Evolutionary conservation across 2,888 invertebrate genomes (phyloP), one percentile per base, ranked within the genome.

Genomic region (Reticulitermes lucifugus): DNA sequence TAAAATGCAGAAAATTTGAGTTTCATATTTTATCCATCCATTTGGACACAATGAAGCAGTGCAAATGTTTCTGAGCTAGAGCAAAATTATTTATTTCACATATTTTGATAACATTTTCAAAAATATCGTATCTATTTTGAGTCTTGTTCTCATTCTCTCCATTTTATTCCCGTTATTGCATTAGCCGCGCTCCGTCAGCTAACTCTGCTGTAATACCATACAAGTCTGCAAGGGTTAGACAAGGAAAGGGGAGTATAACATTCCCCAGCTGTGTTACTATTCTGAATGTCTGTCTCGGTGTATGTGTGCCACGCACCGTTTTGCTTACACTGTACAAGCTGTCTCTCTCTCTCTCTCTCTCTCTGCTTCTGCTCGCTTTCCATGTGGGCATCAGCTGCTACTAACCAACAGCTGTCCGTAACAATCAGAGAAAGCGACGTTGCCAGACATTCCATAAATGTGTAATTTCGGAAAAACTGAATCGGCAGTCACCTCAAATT

Each of bases 301-400:
- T 73, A 41, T 80, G 80, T 80, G 60, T 80, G 79, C 21, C 55
- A 55, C 29, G 59, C 51, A 51, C 79, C 79, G 79, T 79, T 79
- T 10, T 79, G 51, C 73, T 79, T 80, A 35, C 46, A 12, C 46
- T 46, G 12, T 7, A 46, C 46, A 46, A 46, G 46, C 12, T 12
- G 1, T 46, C 46, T 4, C 65, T 65, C 81, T 65, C 35, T 60
- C 81, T 65, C 60, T 35, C n/a, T 65, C 65, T 41, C 18, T 35
- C 51, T 4, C 10, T 51, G 18, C 21, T 22, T 7, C 12, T 14
- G n/a, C n/a, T 41, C 55, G 55, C 43, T 81, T 65, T 77, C 55
- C 83, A 83, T 83, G 83, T 83, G 83, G 83, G 83, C 83, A 83
- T 83, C 83, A 83, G 83, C 83, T 83, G 83, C 46, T 73, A 83